A percentile compares a stretch with the other conserved stretches of the same genome.
Evolutionary conservation across 2,797 vertebrate species (phyloP).

Genomic region (Sebastes cheni): DNA sequence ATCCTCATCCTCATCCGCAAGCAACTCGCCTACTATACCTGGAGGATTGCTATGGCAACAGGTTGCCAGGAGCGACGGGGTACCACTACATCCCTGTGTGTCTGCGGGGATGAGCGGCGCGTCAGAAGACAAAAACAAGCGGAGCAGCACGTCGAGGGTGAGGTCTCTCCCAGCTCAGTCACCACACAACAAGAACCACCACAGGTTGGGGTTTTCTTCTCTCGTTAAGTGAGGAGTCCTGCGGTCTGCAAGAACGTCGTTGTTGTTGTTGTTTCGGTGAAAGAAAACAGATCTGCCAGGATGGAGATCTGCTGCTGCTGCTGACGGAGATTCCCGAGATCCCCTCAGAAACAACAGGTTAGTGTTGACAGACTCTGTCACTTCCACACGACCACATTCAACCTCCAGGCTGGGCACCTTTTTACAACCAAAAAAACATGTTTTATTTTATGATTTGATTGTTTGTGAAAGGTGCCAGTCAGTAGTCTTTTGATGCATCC

Average conservation of each 20-base stretch:
- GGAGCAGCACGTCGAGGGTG: slow-evolving; percentile 48
- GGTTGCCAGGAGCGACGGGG: slow-evolving; percentile 84
- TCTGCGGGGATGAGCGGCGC: slow-evolving; percentile 53
- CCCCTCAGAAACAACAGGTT: slow-evolving; percentile 74
- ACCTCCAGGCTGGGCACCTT: not conserved
- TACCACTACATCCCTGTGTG: slow-evolving; percentile 69
- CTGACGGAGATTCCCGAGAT: slow-evolving; percentile 64
- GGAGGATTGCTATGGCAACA: slow-evolving; percentile 86
- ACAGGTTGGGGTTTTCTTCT: not conserved
- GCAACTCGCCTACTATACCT: slow-evolving; percentile 60
- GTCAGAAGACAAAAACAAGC: slow-evolving; percentile 13
- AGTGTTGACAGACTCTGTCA: slow-evolving; percentile 42
- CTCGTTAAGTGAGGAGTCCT: slow-evolving; percentile 46
- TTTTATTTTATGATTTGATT: not conserved
- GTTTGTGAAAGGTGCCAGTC: not conserved
- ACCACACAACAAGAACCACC: not conserved
- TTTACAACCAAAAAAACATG: no score
- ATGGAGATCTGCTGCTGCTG: slow-evolving; percentile 62
- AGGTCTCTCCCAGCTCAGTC: slow-evolving; percentile 22
- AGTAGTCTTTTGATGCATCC: slow-evolving; percentile 22
- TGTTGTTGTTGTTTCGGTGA: not conserved
- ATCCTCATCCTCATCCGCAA: slow-evolving; percentile 35
- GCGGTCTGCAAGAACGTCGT: not conserved
- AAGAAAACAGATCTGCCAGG: slow-evolving; percentile 8
- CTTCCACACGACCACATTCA: not conserved